Conservation (phyloP, 1,140 invertebrate genomes). For the Xylocopa sonorina region DNA sequence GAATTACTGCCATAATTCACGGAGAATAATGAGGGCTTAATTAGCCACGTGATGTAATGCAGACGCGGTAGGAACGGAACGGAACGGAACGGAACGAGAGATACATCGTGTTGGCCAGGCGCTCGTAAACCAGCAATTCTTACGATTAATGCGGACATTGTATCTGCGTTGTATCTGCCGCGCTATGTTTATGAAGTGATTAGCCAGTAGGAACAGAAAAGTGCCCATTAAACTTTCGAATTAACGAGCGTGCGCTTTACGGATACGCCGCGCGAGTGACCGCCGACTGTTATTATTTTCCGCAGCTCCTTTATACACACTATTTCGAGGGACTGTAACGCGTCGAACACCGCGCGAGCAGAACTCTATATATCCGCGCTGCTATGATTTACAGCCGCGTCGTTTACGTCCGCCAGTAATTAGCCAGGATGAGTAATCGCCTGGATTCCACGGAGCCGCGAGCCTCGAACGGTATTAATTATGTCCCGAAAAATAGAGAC, state of each 20-base stretch:
- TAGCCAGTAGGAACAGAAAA: slow-evolving; percentile 58
- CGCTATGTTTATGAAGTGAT: slow-evolving; percentile 64
- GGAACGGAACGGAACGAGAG: slow-evolving; percentile 67
- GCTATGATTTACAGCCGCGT: too few relatives aligned
- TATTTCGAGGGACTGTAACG: background rate
- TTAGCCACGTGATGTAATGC: slow-evolving; percentile 71
- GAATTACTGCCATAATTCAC: slow-evolving; percentile 70
- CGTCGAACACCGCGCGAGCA: too few relatives aligned
- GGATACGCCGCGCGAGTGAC: slow-evolving; percentile 42
- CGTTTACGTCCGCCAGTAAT: too few relatives aligned
- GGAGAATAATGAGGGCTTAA: slow-evolving; percentile 71
- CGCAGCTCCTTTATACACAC: background rate
- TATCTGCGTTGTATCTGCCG: slow-evolving; percentile 55
- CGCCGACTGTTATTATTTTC: slow-evolving; percentile 20
- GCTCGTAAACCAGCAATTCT: slow-evolving; percentile 65
- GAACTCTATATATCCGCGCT: too few relatives aligned
- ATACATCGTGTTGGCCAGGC: slow-evolving; percentile 47
- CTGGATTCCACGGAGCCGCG: too few relatives aligned
- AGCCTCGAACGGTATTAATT: too few relatives aligned
- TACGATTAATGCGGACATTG: slow-evolving; percentile 67
- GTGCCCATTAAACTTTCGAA: slow-evolving; percentile 55
- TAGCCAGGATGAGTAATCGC: too few relatives aligned
- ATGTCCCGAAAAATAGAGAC: too few relatives aligned
- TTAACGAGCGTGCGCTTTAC: slow-evolving; percentile 56
- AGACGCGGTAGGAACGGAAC: slow-evolving; percentile 64